Conservation (phyloP, 2,113 vertebrate genomes). For the Phrynosoma blainvillii region DNA sequence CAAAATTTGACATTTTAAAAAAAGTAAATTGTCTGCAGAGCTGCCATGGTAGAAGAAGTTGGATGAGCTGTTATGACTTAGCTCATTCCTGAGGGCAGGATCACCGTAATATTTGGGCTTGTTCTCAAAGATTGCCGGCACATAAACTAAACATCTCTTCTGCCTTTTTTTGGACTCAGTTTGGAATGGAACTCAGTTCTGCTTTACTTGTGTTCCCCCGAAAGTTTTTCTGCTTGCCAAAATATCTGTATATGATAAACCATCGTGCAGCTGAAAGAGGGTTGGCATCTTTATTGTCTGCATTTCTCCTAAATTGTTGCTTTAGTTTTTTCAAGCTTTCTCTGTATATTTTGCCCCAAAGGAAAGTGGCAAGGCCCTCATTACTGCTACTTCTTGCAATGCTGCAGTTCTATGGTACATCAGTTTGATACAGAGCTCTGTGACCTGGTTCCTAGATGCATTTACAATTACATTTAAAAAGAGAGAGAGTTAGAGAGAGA, state of each 20-base stretch:
- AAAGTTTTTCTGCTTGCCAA: background rate
- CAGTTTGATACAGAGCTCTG: background rate
- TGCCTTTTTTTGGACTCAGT: background rate
- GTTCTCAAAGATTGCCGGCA: background rate
- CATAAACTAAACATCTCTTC: background rate
- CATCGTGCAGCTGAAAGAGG: background rate
- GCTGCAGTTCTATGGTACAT: background rate
- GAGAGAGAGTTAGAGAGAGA: no score
- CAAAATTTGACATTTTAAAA: accelerated
- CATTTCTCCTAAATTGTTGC: background rate
- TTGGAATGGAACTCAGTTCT: background rate
- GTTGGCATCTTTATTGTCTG: background rate
- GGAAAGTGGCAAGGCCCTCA: background rate
- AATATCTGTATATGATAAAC: background rate
- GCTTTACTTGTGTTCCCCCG: background rate
- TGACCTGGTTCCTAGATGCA: background rate
- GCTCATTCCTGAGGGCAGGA: background rate
- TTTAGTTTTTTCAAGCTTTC: background rate
- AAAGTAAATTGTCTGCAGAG: background rate
- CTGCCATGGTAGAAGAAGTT: background rate
- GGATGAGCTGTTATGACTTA: conserved; percentile 10
- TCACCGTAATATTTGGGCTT: conserved; percentile 7
- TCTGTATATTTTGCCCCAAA: background rate
- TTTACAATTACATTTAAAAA: background rate
- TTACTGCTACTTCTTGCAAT: conserved; percentile 3